phyloP scores from a whole-genome alignment of 1,140 invertebrate species.

The Drosophila elegans region DNA sequence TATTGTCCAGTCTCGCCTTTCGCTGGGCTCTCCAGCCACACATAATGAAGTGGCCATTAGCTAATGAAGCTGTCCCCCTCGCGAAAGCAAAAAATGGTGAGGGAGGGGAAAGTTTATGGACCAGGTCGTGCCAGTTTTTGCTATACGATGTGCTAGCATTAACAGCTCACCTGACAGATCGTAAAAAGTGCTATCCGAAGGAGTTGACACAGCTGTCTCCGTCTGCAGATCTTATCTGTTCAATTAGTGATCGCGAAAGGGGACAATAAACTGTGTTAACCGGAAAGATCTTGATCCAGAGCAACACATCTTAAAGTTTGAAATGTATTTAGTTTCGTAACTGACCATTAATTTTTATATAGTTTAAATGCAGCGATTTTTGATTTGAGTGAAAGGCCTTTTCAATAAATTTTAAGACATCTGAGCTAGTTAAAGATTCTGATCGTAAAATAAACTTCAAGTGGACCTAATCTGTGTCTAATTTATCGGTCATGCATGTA shows the following conservation, averaged over 20 bases:
- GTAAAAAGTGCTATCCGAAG: conserved; percentile 42
- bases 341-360: neutral
- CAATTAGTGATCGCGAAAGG: conserved; percentile 34
- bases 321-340: neutral
- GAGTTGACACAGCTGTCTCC: conserved; percentile 32
- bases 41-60: conserved; percentile 74
- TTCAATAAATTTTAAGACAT: no score
- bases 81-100: conserved; percentile 16
- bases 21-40: conserved; percentile 10
- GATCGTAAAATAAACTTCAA: no score
- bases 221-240: conserved; percentile 28
- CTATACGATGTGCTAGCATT: conserved; percentile 47
- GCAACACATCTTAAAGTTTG: neutral
- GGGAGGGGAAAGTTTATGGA: conserved; percentile 21
- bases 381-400: neutral
- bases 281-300: conserved; percentile 3
- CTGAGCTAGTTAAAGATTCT: no score
- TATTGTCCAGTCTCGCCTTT: conserved; percentile 39
- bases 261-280: conserved; percentile 6
- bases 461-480: no score
- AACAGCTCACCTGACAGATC: conserved; percentile 57
- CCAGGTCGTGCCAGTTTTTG: conserved; percentile 34
- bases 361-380: neutral
- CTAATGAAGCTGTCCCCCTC: conserved; percentile 74
- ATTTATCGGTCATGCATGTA: neutral